Conservation (phyloP, 2,888 invertebrate genomes). For the Pseudanteris insignis region DNA sequence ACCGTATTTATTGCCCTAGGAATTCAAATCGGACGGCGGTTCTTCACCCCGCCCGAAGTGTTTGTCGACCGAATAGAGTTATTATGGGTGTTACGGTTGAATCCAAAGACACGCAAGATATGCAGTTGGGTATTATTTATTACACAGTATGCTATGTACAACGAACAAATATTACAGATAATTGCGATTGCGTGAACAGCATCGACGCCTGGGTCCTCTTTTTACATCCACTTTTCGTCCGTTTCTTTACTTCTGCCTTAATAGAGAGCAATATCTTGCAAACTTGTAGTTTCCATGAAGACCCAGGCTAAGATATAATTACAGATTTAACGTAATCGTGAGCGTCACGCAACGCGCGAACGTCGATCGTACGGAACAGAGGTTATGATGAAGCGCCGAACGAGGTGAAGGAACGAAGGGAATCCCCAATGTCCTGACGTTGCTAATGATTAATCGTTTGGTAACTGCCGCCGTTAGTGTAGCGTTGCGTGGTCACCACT, state of each 20-base stretch:
- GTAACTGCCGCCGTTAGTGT: conserved; percentile 42
- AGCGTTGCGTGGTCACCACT: conserved; percentile 19
- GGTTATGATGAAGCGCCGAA: conserved; percentile 21
- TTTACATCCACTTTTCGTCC: conserved; percentile 27
- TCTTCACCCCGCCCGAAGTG: conserved; percentile 21
- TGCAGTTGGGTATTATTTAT: conserved; percentile 36
- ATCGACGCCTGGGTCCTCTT: conserved; percentile 27
- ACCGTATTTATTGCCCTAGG: too few relatives aligned
- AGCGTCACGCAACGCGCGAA: conserved; percentile 54
- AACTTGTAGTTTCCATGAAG: conserved; percentile 52
- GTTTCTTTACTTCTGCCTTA: conserved; percentile 34
- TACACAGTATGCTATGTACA: conserved; percentile 51
- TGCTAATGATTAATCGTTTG: conserved; percentile 56
- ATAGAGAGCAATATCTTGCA: conserved; percentile 31
- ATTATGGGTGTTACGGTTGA: conserved; percentile 20
- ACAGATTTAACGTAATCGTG: conserved; percentile 53
- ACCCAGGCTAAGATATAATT: conserved; percentile 52
- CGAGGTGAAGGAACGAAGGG: conserved; percentile 43
- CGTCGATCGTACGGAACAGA: conserved; percentile 20
- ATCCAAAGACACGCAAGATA: conserved; percentile 36
- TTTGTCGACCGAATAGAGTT: conserved; percentile 34
- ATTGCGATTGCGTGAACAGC: conserved; percentile 43
- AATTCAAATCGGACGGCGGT: conserved; percentile 21
- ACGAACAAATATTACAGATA: conserved; percentile 57
- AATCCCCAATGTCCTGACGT: conserved; percentile 51